phyloP scores from a whole-genome alignment of 2,797 vertebrate genomes.

The Enteromius argenteus region DNA sequence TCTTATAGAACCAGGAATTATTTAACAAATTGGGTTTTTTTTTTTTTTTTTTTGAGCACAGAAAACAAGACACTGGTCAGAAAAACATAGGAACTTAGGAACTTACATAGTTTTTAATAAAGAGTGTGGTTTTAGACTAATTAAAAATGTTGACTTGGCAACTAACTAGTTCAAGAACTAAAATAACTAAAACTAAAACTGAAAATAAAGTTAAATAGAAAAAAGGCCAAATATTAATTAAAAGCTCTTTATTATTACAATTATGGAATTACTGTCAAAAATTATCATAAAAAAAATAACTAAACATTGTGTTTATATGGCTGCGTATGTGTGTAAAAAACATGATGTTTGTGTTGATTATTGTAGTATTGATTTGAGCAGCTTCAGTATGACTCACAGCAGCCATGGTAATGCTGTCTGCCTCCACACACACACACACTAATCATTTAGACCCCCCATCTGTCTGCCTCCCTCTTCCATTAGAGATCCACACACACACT shows the following conservation, averaged over 20 bases:
- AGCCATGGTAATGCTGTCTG: constrained; percentile 51
- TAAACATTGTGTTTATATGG: constrained; percentile 62
- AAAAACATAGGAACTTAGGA: neutral
- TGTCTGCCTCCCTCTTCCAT: neutral
- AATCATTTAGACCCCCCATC: constrained; percentile 20
- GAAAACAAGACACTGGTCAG: neutral
- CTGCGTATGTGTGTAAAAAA: constrained; percentile 50
- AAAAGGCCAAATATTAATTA: neutral
- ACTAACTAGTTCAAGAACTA: neutral
- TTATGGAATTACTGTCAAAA: no score
- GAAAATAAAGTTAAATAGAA: neutral
- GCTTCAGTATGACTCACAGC: constrained; percentile 54
- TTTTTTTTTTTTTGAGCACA: neutral
- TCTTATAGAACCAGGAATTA: neutral
- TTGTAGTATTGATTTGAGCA: constrained; percentile 48
- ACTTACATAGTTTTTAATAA: neutral
- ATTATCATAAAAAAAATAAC: neutral
- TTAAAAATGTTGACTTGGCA: neutral
- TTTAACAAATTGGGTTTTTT: neutral
- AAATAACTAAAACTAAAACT: neutral
- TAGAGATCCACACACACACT: constrained; percentile 17
- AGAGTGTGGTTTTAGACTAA: neutral
- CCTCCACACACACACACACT: constrained; percentile 29
- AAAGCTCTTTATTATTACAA: neutral
- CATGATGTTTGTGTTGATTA: constrained; percentile 51